Evolutionary conservation across 2,797 vertebrate species (phyloP).

Genomic region (Centropyge bicolor): DNA sequence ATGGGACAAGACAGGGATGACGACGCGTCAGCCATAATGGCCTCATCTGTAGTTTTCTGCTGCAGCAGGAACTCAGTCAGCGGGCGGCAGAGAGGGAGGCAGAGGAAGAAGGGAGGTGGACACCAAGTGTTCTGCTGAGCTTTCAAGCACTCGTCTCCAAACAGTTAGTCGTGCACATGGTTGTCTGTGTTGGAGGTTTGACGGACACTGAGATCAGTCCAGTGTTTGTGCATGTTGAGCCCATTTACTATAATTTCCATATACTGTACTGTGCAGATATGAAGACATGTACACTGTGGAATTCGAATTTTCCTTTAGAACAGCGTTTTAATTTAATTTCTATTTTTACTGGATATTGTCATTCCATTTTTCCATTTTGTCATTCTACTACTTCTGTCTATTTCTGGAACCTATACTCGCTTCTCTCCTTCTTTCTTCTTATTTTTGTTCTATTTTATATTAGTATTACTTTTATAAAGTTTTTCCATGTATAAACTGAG

Average conservation of each 20-base stretch:
- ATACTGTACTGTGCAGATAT: background rate
- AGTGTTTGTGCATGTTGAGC: background rate
- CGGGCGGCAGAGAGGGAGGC: conserved; percentile 35
- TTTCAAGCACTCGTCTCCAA: conserved; percentile 28
- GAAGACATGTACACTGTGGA: background rate
- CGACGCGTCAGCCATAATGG: conserved; percentile 66
- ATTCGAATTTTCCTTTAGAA: background rate
- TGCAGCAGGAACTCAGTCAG: conserved; percentile 63
- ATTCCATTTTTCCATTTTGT: too few species aligned
- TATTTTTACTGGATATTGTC: background rate
- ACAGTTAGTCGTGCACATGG: background rate
- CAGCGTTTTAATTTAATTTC: too few species aligned
- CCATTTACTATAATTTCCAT: background rate
- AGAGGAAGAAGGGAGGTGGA: conserved; percentile 43
- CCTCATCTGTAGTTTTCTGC: conserved; percentile 71
- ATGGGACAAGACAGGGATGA: conserved; percentile 68
- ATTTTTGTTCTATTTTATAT: too few species aligned
- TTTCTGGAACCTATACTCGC: too few species aligned
- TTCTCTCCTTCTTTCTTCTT: too few species aligned
- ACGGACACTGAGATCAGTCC: background rate
- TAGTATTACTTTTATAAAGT: too few species aligned
- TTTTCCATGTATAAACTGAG: too few species aligned
- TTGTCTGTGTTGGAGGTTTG: background rate
- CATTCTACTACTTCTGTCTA: background rate
- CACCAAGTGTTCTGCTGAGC: conserved; percentile 8